Percentiles rank a stretch among this genome's conserved stretches.
Conservation (phyloP, 2,113 vertebrate species). For the Antechinus stuartii region DNA sequence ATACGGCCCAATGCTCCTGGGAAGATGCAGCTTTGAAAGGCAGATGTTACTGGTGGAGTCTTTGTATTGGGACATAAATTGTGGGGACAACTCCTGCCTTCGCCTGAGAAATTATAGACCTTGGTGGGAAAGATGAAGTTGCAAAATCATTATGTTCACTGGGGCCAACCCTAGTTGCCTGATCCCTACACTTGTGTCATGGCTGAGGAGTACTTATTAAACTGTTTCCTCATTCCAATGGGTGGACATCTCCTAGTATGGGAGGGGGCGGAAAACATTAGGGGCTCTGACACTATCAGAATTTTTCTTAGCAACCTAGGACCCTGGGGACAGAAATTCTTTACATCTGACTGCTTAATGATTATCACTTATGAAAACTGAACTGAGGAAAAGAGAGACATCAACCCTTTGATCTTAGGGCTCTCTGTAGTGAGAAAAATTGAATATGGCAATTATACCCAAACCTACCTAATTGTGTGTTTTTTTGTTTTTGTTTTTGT, state of each 20-base stretch:
- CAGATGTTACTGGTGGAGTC: neutral
- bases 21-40: conserved; percentile 44
- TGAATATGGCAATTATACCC: neutral
- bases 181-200: neutral
- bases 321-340: neutral
- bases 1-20: neutral
- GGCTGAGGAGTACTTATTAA: conserved; percentile 49
- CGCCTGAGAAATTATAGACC: conserved; percentile 23
- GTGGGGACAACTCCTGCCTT: neutral
- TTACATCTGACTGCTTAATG: neutral
- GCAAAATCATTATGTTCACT: neutral
- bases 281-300: neutral
- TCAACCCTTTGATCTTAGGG: neutral
- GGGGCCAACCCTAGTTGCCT: neutral
- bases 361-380: neutral
- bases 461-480: neutral
- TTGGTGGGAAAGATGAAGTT: neutral
- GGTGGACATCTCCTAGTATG: conserved; percentile 12
- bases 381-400: neutral
- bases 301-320: neutral
- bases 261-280: neutral
- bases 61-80: conserved; percentile 33
- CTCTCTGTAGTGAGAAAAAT: neutral
- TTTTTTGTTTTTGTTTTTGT: neutral
- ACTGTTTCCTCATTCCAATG: neutral